Evolutionary conservation across 23 tunicate species (phyloP).

Genomic region (Oikopleura albicans): DNA sequence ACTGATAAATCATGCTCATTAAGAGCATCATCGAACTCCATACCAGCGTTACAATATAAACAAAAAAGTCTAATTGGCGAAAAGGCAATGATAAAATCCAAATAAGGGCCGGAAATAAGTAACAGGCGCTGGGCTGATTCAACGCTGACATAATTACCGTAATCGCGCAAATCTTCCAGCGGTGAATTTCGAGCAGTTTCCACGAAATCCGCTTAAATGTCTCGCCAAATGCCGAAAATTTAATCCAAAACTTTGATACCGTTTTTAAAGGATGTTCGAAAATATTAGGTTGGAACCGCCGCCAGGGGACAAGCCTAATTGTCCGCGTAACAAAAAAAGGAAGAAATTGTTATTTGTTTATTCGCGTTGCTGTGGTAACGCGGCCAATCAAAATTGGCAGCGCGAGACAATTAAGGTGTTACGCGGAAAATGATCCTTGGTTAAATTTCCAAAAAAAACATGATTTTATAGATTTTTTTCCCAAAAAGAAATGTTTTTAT

Average conservation of each 20-base stretch:
- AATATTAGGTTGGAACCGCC: too few species aligned
- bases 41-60: not conserved
- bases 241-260: not conserved
- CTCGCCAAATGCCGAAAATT: not conserved
- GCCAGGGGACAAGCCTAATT: too few species aligned
- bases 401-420: too few species aligned
- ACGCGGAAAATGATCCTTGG: too few species aligned
- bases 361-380: too few species aligned
- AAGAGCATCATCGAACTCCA: not conserved
- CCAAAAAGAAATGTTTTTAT: too few species aligned
- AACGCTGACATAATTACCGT: not conserved
- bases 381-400: too few species aligned
- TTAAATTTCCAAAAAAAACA: too few species aligned
- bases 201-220: not conserved
- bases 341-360: too few species aligned
- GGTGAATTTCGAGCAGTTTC: conserved; percentile 16
- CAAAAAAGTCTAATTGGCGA: not conserved
- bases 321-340: too few species aligned
- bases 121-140: not conserved
- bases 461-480: too few species aligned
- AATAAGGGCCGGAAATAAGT: conserved; percentile 9
- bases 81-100: conserved; percentile 6
- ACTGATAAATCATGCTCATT: conserved; percentile 17
- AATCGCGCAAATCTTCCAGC: conserved; percentile 13
- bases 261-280: too few species aligned